Evolutionary conservation across 1,140 invertebrate species (phyloP), one percentile per base, ranked within the genome.

Genomic region (Subanguina moxae): DNA sequence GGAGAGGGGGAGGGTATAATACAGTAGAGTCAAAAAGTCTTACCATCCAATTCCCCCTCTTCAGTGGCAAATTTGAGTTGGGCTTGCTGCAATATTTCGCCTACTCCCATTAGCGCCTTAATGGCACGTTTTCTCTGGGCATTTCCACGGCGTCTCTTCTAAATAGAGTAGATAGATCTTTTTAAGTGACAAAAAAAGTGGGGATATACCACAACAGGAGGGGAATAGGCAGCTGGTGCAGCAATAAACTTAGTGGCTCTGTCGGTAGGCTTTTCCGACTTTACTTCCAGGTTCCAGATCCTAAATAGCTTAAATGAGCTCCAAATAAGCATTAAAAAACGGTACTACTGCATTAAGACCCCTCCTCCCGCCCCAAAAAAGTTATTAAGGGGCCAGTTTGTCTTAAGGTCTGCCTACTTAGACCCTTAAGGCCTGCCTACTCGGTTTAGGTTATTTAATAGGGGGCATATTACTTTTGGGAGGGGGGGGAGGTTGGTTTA

Each of bases 241-340:
- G 58, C 58, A 61, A 61, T 23, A 64, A 64, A 64, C n/a, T 64
- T 64, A 13, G 62, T 64, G 17, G n/a, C 38, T 56, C 62, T 23
- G 17, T 64, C 42, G 17, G 57, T 64, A 7, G 62, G n/a, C 27
- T 64, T 64, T 1, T 64, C 62, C 15, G 62, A 64, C 27, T 64
- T 23, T 1, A 64, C 57, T 63, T 64, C 62, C 13, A 21, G n/a
- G 43, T 64, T 64, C 62, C 62, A 64, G n/a, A 64, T 64, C 27
- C 62, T 64, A 64, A 65, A 64, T 5, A 38, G 11, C 3, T 38
- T n/a, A n/a, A n/a, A n/a, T n/a, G n/a, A n/a, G n/a, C n/a, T n/a
- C 43, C 43, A 45, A 13, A 45, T 45, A n/a, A 45, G 43, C 11
- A 45, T 45, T 45, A 45, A 45, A 45, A 45, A 13, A 45, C 43